phyloP scores from a whole-genome alignment of 1,140 invertebrate genomes.

The Solenopsis fugax region DNA sequence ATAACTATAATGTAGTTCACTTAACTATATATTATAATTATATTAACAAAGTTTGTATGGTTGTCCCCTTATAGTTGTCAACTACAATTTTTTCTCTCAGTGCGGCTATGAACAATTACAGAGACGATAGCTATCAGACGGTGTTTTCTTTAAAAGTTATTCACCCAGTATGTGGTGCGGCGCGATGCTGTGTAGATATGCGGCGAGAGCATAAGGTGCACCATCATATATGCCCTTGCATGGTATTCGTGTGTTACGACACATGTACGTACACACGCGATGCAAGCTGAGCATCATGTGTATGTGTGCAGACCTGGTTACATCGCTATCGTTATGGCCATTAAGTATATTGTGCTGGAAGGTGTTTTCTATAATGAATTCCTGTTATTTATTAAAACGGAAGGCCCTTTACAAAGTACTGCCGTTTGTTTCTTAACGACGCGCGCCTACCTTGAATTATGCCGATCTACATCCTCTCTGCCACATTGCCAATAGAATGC shows the following conservation, averaged over 20 bases:
- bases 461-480: background rate
- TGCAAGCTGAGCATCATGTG: background rate
- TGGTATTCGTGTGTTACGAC: slow-evolving; percentile 71
- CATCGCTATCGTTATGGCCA: slow-evolving; percentile 68
- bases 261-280: slow-evolving; percentile 6
- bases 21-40: too few species aligned
- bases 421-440: slow-evolving; percentile 47
- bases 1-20: too few species aligned
- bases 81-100: too few species aligned
- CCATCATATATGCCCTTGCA: slow-evolving; percentile 76
- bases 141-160: slow-evolving; percentile 60
- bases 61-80: too few species aligned
- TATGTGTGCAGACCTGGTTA: slow-evolving; percentile 30
- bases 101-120: slow-evolving; percentile 63
- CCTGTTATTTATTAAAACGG: slow-evolving; percentile 75
- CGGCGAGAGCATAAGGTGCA: slow-evolving; percentile 73
- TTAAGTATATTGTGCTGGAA: slow-evolving; percentile 73
- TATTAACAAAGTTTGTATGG: too few species aligned
- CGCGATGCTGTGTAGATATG: slow-evolving; percentile 74
- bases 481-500: slow-evolving; percentile 27
- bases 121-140: slow-evolving; percentile 43
- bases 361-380: slow-evolving; percentile 75
- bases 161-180: slow-evolving; percentile 72
- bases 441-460: slow-evolving; percentile 45
- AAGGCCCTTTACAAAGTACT: slow-evolving; percentile 47